phyloP scores from a whole-genome alignment of 2,797 vertebrate species.

The Bradypodion ventrale region DNA sequence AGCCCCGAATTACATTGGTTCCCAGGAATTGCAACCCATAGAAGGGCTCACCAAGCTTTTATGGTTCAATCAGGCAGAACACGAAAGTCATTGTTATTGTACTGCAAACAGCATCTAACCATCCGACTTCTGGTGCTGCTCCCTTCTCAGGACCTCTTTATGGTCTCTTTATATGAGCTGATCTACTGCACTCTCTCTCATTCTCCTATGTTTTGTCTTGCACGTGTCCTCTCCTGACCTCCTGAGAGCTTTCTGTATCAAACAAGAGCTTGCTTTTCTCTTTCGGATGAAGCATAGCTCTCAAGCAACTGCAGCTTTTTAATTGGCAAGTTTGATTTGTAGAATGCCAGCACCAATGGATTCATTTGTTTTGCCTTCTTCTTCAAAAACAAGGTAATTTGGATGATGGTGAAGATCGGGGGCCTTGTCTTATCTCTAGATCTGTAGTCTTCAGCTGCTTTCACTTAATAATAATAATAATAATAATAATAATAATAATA shows the following conservation, averaged over 20 bases:
- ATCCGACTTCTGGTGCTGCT: not conserved
- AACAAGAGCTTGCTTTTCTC: slow-evolving; percentile 23
- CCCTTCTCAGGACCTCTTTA: not conserved
- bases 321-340: slow-evolving; percentile 20
- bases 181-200: not conserved
- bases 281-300: not conserved
- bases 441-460: not conserved
- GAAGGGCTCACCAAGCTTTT: not conserved
- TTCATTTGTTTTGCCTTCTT: not conserved
- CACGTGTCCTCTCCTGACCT: slow-evolving; percentile 8
- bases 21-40: not conserved
- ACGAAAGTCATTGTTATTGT: slow-evolving; percentile 11
- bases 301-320: not conserved
- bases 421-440: not conserved
- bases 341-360: slow-evolving; percentile 1
- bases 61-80: slow-evolving; percentile 5
- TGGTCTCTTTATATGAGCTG: not conserved
- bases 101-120: not conserved
- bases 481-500: no score
- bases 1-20: not conserved
- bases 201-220: not conserved
- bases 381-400: not conserved
- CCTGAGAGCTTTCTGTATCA: slow-evolving; percentile 7
- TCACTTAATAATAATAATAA: no score
- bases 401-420: not conserved